Evolutionary conservation across 2,113 vertebrate genomes (phyloP).

Genomic region (Poeciliopsis occidentalis): DNA sequence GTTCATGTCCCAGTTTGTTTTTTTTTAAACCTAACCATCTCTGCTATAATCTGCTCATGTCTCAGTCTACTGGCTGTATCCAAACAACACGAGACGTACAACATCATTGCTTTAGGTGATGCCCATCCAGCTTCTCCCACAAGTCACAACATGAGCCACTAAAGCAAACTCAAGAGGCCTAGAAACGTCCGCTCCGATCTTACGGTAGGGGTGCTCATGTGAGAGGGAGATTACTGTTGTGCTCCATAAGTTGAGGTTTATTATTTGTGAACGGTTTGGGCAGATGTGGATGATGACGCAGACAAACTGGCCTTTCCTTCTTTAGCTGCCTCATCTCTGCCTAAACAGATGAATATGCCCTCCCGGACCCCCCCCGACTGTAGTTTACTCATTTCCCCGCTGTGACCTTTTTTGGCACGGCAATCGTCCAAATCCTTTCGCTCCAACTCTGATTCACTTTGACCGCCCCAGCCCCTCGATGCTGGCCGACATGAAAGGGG

Average conservation of each 20-base stretch:
- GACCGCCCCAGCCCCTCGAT: slow-evolving; percentile 32
- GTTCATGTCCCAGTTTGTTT: slow-evolving; percentile 8
- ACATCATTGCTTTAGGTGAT: slow-evolving; percentile 37
- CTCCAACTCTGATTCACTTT: slow-evolving; percentile 58
- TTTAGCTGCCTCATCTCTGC: slow-evolving; percentile 34
- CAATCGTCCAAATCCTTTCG: slow-evolving; percentile 48
- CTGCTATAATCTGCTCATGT: slow-evolving; percentile 49
- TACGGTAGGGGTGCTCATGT: slow-evolving; percentile 17
- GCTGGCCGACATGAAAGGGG: slow-evolving; percentile 56
- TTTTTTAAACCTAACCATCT: slow-evolving; percentile 43
- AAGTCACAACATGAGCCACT: slow-evolving; percentile 37
- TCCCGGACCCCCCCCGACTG: background rate
- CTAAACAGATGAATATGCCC: slow-evolving; percentile 37
- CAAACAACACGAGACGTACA: slow-evolving; percentile 28
- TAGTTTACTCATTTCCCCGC: slow-evolving; percentile 11
- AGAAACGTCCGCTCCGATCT: slow-evolving; percentile 53
- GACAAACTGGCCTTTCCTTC: slow-evolving; percentile 43
- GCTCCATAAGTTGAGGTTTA: slow-evolving; percentile 35
- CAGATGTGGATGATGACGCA: slow-evolving; percentile 41
- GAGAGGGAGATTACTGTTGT: slow-evolving; percentile 35
- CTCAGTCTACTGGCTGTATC: slow-evolving; percentile 29
- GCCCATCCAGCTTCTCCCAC: slow-evolving; percentile 4
- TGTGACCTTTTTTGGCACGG: slow-evolving; percentile 48
- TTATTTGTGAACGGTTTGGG: slow-evolving; percentile 43
- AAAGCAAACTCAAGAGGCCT: slow-evolving; percentile 41